Evolutionary conservation across 2,797 vertebrate species (phyloP), one percentile per base, ranked within the genome.

Genomic region (Lerista edwardsae): DNA sequence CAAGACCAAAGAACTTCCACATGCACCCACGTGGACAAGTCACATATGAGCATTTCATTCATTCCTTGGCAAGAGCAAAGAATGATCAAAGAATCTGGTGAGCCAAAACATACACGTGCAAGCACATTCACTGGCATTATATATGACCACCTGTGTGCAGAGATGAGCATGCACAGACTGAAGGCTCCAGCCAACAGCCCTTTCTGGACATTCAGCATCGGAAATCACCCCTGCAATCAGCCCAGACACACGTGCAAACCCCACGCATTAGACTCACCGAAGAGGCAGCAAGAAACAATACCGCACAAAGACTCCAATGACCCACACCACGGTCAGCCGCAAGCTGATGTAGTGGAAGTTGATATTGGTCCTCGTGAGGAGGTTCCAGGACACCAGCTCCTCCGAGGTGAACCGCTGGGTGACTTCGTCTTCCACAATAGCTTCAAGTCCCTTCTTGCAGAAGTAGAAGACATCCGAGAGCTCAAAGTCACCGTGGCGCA

Each of bases 361-460:
- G 89, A 97, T 93, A 77, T 99, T 99, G 92, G 98, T 99, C 87
- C 98, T 96, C 0, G 98, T 99, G 82, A 99, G 97, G 44, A 99
- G 97, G 93, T 99, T 99, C 98, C 98, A 99, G 75, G 98, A 98
- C 75, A 96, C 97, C 74, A 99, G 94, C 91, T 99, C 98, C 94
- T 99, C 98, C 0, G 98, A 99, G n/a, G 98, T 98, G 95, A 99
- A 99, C 76, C 98, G 94, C 87, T 98, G 97, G 1, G 98, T 99
- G 92, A 99, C 98, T 94, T 98, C 96, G 72, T 99, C 98, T 62
- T 99, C 98, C 77, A 97, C 97, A 79, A 99, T 98, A 91, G 97
- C 97, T 95, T 98, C 98, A 91, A 98, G 75, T 0, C 98, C 98
- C 89, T 97, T 98, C 93, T 97, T 97, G 93, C 94, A 97, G 96